Evolutionary conservation across 1,140 invertebrate genomes (phyloP), one percentile per base, ranked within the genome.

Genomic region (Pogonomyrmex barbatus): DNA sequence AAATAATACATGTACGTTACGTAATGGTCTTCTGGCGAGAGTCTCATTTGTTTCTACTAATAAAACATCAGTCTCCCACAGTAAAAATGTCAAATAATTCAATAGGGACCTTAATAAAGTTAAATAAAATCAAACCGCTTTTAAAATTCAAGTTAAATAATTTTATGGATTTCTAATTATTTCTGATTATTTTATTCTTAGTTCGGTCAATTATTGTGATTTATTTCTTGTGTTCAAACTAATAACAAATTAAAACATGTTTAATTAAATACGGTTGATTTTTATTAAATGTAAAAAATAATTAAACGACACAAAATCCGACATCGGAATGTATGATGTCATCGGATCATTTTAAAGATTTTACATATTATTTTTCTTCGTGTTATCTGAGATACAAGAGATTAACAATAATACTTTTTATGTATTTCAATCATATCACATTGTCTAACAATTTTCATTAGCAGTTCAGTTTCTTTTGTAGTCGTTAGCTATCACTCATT

Each of bases 41-140:
- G n/a, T 42, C 17, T 39, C 79, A 30, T 60, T 73, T 73, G 45
- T 50, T 83, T 83, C 68, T 75, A n/a, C 33, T 24, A 75, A 12
- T 50, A 14, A 83, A 83, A 62, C 54, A 82, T 83, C 17, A 62
- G 54, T 73, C 24, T 24, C 30, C 67, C 30, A 9, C 6, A 60
- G 54, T 50, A 42, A 36, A 73, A 58, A 56, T 39, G 36, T 39
- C 24, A 71, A 71, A 83, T 83, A 62, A 83, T 83, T 73, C 54
- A 83, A 83, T 30, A 30, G 42, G 24, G 17, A 70, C 12, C n/a
- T 83, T 83, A 75, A 73, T 73, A 24, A 39, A 62, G 42, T 73
- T 83, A 83, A 83, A 60, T 82, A 60, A 75, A 73, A 17, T 6
- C 42, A 82, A 73, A 75, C 4, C 30, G 8, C n/a, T 75, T 83